Evolutionary conservation across 2,888 invertebrate species (phyloP), one percentile per base, ranked within the genome.

Genomic region (Protodeltote pygarga): DNA sequence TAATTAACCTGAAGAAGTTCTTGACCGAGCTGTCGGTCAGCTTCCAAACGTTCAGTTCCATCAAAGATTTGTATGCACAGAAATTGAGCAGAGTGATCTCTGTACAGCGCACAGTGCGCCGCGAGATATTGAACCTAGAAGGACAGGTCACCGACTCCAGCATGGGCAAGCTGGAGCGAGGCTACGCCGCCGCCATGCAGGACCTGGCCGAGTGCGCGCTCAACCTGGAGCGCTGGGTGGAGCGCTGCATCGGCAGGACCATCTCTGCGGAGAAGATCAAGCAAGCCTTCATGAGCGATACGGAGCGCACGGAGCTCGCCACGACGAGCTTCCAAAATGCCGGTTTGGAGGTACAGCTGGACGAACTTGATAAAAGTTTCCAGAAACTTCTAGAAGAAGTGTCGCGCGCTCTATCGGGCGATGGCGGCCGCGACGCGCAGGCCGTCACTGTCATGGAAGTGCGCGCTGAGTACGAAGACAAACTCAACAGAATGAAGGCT

Each of bases 401-500:
- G 1, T 68, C 72, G 2, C 77, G 84, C 1, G 85, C 86, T 8
- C 70, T 64, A 42, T 80, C 73, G 10, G 81, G 77, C 0, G 84
- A 85, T 9, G 81, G 82, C 1, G 79, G 78, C 0, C 75, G 65
- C 29, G 85, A 82, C 24, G 50, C 75, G 3, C 84, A 83, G 42
- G 73, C 83, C 1, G 58, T 77, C 29, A 87, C 89, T 0, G 78
- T 93, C 27, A 87, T 90, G 77, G 94, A 94, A 44, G 88, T 95
- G 3, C 90, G 94, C 41, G 89, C 88, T 11, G 95, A 95, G 72
- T 94, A 96, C 75, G 96, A 95, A 71, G 93, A 93, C 61, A 96
- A 96, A 85, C 85, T 97, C 72, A 95, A 95, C 73, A 93, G 95
- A 81, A 95, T 96, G 94, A 97, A 96, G 80, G 93, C 94, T 35